Base-by-base conservation (phyloP, 2,888 invertebrate species). In the Meliscaeva auricollis region DNA sequence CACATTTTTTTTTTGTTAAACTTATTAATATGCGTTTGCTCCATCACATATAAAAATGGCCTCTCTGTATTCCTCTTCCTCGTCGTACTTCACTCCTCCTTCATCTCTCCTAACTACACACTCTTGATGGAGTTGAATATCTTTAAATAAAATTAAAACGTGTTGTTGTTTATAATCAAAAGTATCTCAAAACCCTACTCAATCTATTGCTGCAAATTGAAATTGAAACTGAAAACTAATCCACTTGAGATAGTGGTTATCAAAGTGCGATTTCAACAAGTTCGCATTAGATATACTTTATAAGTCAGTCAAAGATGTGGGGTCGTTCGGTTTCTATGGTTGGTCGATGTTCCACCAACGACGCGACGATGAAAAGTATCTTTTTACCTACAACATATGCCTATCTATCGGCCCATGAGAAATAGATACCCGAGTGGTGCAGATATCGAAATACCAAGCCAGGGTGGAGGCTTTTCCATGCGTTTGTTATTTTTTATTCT, bases 201-300 rank as follows among this genome's bases (percentile, higher is more conserved):
- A 26, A 22, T 58, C 22, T 22, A 20, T 46, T 46, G 35, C 30
- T 32, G 13, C 7, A 41, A 69, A 58, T 30, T 17, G 79, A 76
- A 81, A 76, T 58, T 46, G 82, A 77, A 50, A 83, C 54, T 15
- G 74, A 56, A 78, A 83, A 78, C 68, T 9, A 62, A 83, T 79
- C 79, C 80, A 80, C 70, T 75, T 68, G 54, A 79, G 80, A 84
- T 84, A 80, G 84, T 44, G 50, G 75, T 84, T 84, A 84, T 84
- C 84, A 75, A 70, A 76, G 75, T 72, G 75, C 56, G 80, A 84
- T 80, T 84, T 76, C 72, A 74, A 83, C 83, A 79, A 83, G 74
- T 69, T 83, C 69, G 79, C 79, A 78, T 66, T 32, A 66, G 48
- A 66, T 46, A 66, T 46, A 64, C 62, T 46, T 38, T 32, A n/a